Percentiles rank a stretch among this genome's conserved stretches.
phyloP scores from a whole-genome alignment of 1,140 invertebrate genomes.

The Lamellibrachia luymesi region DNA sequence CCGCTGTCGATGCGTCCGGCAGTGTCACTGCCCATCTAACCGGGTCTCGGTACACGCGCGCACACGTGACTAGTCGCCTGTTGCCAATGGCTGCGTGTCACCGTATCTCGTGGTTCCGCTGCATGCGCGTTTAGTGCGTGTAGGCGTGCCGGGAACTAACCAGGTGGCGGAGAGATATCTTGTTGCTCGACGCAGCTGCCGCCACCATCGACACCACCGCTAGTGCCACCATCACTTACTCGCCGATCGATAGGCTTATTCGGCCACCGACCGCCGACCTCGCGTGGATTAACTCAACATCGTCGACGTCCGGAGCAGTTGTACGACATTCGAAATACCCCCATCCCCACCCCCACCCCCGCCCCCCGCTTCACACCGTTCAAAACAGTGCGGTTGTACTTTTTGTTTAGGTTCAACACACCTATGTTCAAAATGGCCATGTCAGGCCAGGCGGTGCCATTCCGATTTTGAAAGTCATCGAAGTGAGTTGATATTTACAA shows the following conservation, averaged over 20 bases:
- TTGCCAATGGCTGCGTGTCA: not conserved
- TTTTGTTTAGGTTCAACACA: too few species aligned
- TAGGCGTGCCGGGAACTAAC: not conserved
- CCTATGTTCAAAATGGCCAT: too few species aligned
- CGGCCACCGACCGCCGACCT: not conserved
- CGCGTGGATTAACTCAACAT: not conserved
- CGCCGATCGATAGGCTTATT: too few species aligned
- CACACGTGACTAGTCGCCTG: not conserved
- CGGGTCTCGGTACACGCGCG: too few species aligned
- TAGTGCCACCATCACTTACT: not conserved
- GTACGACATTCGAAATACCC: too few species aligned
- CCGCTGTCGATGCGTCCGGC: not conserved
- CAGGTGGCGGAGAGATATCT: not conserved
- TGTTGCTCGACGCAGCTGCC: not conserved
- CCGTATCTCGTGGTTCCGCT: not conserved
- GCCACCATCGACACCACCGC: not conserved
- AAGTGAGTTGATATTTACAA: too few species aligned
- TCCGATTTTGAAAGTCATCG: too few species aligned
- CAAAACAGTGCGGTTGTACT: too few species aligned
- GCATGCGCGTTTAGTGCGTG: not conserved
- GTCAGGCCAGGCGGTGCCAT: too few species aligned
- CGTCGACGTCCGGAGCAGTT: too few species aligned
- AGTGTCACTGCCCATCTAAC: not conserved
- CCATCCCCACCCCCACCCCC: too few species aligned
- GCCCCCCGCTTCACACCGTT: too few species aligned